A percentile compares a stretch with the other conserved stretches of the same genome.
These are phyloP conservation scores for Barbus barbus DNA, from an alignment of 2,113 vertebrate species.

Conservation along the genomic window DNA sequence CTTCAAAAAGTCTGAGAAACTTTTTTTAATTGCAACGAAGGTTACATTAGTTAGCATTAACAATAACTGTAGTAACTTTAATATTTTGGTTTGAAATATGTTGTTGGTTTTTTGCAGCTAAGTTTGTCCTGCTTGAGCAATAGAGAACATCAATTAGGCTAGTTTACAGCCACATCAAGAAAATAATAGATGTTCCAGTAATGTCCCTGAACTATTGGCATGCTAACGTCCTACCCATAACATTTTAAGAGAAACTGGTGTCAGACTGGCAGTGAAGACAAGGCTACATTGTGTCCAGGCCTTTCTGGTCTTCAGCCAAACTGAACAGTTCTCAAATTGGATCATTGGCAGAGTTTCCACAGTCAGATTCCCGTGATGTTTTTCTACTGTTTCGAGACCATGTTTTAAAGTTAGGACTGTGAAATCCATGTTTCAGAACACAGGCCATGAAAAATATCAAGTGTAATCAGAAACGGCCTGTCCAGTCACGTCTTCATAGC, in stretches of 20 bases:
- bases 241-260: not conserved
- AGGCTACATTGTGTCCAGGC: not conserved
- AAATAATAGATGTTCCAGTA: not conserved
- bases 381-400: not conserved
- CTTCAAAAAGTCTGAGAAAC: no score
- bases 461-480: conserved; percentile 6
- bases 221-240: not conserved
- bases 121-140: no score
- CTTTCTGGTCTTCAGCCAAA: not conserved
- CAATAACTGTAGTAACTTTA: no score
- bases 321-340: not conserved
- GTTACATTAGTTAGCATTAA: no score
- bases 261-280: not conserved
- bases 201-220: not conserved
- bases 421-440: not conserved
- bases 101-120: no score
- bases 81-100: no score
- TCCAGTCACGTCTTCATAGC: not conserved
- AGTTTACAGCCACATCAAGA: no score
- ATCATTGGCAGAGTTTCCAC: conserved; percentile 6
- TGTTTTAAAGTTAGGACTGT: not conserved
- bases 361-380: conserved; percentile 9
- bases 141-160: not conserved
- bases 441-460: conserved; percentile 10
- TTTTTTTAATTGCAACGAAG: no score